Base-by-base conservation (phyloP, 1,140 invertebrate species). In the Gonioctena quinquepunctata region DNA sequence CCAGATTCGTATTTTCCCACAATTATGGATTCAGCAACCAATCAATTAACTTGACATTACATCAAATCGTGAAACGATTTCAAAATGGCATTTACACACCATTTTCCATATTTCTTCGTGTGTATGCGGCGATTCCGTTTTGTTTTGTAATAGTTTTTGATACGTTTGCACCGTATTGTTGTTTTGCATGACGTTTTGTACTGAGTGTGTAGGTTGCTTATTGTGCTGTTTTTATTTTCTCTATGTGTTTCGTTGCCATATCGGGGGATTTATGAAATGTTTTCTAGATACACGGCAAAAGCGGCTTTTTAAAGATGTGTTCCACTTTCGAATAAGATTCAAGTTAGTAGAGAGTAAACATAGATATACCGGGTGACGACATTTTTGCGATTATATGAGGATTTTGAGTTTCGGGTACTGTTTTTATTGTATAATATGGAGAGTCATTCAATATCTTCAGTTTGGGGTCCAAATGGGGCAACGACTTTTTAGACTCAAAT, bases 121-220 rank as follows among this genome's bases (percentile, higher is more conserved):
- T 65, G 49, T 65, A 19, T 65, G 63, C 33, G 42, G 63, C 11
- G 21, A 23, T 49, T 65, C n/a, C 25, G 22, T 64, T 3, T 48
- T 48, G 62, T 64, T 64, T 48, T 64, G 61, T 52, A 50, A 50
- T 25, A 65, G 13, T 42, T 22, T 42, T 65, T 52, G 42, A 50
- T 19, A 23, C 22, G 16, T 23, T 65, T 57, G 54, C 23, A 49
- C 22, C 25, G 42, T 21, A 22, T 49, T 25, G 52, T 11, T 52
- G 28, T 50, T 49, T 23, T 50, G 63, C 25, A 42, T 65, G 22
- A 19, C 48, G 27, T 50, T 25, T 65, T 65, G 18, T 65, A 48
- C 21, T 23, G 42, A 50, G 63, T 50, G 19, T 65, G 33, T 42
- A 42, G 25, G 63, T 50, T 50, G 63, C 49, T 65, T 65, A 25